Evolutionary conservation across 2,113 vertebrate genomes (phyloP).

Genomic region (Salminus brasiliensis): DNA sequence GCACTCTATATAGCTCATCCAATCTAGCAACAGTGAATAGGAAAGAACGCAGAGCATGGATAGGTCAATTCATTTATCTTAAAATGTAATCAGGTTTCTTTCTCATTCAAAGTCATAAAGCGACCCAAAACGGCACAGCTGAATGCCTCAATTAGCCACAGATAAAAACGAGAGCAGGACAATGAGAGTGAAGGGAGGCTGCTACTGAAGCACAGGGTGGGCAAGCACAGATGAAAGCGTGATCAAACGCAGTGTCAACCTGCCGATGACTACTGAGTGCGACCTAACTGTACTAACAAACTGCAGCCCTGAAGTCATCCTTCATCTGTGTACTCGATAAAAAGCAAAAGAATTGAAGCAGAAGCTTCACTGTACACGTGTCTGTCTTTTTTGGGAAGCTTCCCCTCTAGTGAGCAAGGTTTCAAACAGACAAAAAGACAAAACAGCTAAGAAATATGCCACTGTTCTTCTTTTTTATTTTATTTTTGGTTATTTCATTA

Average conservation of each 20-base stretch:
- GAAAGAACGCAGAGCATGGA: neutral
- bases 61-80: neutral
- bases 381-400: neutral
- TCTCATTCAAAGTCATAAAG: neutral
- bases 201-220: slow-evolving; percentile 43
- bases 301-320: slow-evolving; percentile 12
- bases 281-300: slow-evolving; percentile 30
- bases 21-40: neutral
- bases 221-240: slow-evolving; percentile 46
- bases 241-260: slow-evolving; percentile 10
- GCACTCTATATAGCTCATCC: no score
- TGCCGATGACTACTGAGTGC: slow-evolving; percentile 27
- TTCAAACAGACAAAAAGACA: slow-evolving; percentile 12
- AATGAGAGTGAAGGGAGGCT: slow-evolving; percentile 24
- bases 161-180: slow-evolving; percentile 35
- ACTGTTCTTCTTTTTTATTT: neutral
- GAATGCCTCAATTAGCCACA: slow-evolving; percentile 37
- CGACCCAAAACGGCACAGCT: slow-evolving; percentile 32
- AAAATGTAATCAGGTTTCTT: neutral
- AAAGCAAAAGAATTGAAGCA: slow-evolving; percentile 6
- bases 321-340: neutral
- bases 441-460: neutral
- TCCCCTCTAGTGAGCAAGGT: neutral
- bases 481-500: slow-evolving; percentile 33
- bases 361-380: neutral